Conservation (phyloP, 1,140 invertebrate genomes). For the Pogonognathellus flavescens region DNA sequence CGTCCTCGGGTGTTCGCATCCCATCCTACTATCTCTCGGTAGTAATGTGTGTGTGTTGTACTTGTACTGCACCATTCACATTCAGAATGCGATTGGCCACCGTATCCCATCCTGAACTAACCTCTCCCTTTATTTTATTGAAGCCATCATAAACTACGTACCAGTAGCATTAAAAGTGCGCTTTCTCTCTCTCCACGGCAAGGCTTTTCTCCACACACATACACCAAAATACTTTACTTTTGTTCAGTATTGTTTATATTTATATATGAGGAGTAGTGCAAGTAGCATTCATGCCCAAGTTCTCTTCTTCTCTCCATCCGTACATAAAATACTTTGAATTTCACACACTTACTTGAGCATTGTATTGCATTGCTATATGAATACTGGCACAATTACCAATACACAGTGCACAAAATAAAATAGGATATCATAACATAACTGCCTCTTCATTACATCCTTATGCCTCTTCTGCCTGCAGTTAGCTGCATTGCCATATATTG, state of each 20-base stretch:
- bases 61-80: neutral
- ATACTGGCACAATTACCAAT: neutral
- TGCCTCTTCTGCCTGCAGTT: too few species aligned
- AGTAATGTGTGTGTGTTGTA: too few species aligned
- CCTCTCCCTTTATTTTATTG: slow-evolving; percentile 45
- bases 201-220: slow-evolving; percentile 6
- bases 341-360: slow-evolving; percentile 29
- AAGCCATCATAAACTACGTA: slow-evolving; percentile 18
- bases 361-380: slow-evolving; percentile 4
- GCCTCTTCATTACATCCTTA: neutral
- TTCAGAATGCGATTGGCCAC: slow-evolving; percentile 24
- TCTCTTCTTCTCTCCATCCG: neutral
- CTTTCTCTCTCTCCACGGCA: slow-evolving; percentile 11
- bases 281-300: slow-evolving; percentile 23
- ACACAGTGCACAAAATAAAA: neutral
- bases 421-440: neutral
- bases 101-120: neutral
- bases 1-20: too few species aligned
- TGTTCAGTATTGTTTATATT: neutral
- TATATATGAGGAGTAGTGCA: slow-evolving; percentile 23
- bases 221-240: neutral
- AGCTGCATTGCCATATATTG: too few species aligned
- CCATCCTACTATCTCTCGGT: too few species aligned
- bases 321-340: neutral
- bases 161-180: neutral